Percentiles rank a stretch among this genome's conserved stretches.
These are phyloP conservation scores for Drosophila anceps DNA, from an alignment of 2,888 invertebrate species.

Conservation along the genomic window DNA sequence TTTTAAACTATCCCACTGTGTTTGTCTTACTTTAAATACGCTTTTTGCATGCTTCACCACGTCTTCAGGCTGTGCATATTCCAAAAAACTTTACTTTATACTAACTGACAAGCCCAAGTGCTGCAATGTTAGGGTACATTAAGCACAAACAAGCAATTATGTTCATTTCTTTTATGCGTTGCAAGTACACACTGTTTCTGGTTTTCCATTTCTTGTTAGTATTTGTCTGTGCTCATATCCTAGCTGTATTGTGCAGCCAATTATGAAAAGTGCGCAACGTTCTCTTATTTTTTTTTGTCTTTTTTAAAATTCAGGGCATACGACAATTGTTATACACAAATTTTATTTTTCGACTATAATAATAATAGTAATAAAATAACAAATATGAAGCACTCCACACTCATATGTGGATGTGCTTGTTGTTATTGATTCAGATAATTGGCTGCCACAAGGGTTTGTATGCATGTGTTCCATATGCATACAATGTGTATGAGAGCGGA, in stretches of 20 bases:
- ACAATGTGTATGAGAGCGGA: background rate
- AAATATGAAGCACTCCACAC: slow-evolving; percentile 14
- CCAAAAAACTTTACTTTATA: slow-evolving; percentile 37
- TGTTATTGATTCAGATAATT: slow-evolving; percentile 35
- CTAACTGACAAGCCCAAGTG: slow-evolving; percentile 52
- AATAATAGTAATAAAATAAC: slow-evolving; percentile 31
- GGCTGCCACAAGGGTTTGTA: slow-evolving; percentile 5
- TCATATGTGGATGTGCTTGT: slow-evolving; percentile 21
- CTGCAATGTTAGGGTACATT: slow-evolving; percentile 59
- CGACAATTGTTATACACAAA: slow-evolving; percentile 29
- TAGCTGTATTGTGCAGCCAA: slow-evolving; percentile 49
- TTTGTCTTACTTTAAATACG: slow-evolving; percentile 2
- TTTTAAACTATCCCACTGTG: slow-evolving; percentile 5
- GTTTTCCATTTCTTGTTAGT: slow-evolving; percentile 3
- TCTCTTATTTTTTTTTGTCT: slow-evolving; percentile 11
- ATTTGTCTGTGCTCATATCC: slow-evolving; percentile 12
- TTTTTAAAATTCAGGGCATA: background rate
- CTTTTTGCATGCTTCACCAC: slow-evolving; percentile 22
- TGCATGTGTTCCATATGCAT: background rate
- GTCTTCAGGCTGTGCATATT: slow-evolving; percentile 30
- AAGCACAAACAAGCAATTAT: slow-evolving; percentile 72
- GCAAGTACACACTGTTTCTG: slow-evolving; percentile 16
- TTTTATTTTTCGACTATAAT: slow-evolving; percentile 30
- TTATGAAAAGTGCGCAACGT: slow-evolving; percentile 58
- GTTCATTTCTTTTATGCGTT: slow-evolving; percentile 47